Evolutionary conservation across 92 coral and sea anemone genomes (phyloP).

Genomic region (Siderastrea siderea): DNA sequence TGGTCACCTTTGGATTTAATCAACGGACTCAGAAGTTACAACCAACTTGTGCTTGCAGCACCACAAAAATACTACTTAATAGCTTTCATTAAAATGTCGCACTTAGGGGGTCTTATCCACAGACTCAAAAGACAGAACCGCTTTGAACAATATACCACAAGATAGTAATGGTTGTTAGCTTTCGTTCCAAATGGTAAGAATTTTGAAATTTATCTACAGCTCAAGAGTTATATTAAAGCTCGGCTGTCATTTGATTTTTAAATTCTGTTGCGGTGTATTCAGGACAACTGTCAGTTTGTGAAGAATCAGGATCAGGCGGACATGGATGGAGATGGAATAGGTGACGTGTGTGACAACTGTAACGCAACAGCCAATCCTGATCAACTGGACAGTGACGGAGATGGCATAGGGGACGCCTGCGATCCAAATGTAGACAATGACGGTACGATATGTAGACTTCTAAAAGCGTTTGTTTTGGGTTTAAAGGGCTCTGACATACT

Average conservation of each 20-base stretch:
- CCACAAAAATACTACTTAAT: background rate
- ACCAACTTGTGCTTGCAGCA: background rate
- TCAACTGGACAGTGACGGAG: slow-evolving; percentile 89
- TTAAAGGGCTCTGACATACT: too few relatives aligned
- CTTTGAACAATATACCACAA: too few relatives aligned
- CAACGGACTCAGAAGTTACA: too few relatives aligned
- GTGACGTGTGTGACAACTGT: slow-evolving; percentile 98
- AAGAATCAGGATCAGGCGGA: slow-evolving; percentile 83
- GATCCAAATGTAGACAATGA: slow-evolving; percentile 32
- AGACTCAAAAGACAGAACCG: too few relatives aligned
- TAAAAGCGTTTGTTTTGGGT: too few relatives aligned
- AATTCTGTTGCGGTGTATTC: background rate
- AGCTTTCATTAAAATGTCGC: too few relatives aligned
- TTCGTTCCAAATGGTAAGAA: background rate
- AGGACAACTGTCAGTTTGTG: slow-evolving; percentile 96
- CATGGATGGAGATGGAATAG: slow-evolving; percentile 89
- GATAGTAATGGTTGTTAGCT: too few relatives aligned
- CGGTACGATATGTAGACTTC: background rate
- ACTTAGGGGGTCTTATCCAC: too few relatives aligned
- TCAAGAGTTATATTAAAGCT: background rate
- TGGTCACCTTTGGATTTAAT: too few relatives aligned
- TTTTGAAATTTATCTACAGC: too few relatives aligned
- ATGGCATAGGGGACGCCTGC: slow-evolving; percentile 89
- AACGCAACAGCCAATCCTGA: slow-evolving; percentile 49
- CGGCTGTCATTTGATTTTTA: background rate